phyloP scores from a whole-genome alignment of 2,113 vertebrate genomes.

The cat (Felis catus) region DNA sequence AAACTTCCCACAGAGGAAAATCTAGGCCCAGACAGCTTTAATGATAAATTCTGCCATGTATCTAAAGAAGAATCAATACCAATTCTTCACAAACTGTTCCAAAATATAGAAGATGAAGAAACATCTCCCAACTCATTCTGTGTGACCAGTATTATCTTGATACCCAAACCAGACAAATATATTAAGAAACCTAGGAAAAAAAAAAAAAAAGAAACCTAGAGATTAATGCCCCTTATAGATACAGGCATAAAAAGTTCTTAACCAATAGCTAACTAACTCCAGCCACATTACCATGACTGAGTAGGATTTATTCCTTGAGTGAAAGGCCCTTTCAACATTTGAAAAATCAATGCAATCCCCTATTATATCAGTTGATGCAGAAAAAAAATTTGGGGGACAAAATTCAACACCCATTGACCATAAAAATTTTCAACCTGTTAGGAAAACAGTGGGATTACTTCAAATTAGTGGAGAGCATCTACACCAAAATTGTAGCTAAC shows the following conservation, averaged over 20 bases:
- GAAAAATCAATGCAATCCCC: neutral
- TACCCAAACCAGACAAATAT: neutral
- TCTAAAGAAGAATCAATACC: neutral
- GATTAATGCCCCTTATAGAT: neutral
- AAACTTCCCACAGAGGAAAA: neutral
- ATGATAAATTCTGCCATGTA: neutral
- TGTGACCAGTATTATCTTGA: neutral
- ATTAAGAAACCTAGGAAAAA: neutral
- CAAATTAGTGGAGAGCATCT: neutral
- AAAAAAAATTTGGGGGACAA: neutral
- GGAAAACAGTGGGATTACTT: neutral
- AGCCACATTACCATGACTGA: neutral
- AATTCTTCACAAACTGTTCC: neutral
- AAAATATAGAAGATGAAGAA: neutral
- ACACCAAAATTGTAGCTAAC: neutral
- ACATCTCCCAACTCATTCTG: neutral
- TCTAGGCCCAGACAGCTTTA: conserved; percentile 77
- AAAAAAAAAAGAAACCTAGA: neutral
- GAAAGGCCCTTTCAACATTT: neutral
- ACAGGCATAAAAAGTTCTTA: neutral
- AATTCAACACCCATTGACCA: neutral
- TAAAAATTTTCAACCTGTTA: neutral
- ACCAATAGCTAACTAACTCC: neutral
- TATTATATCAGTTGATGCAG: neutral
- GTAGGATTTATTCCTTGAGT: neutral